phyloP scores from a whole-genome alignment of 2,113 vertebrate genomes.

The Phaethornis superciliosus region DNA sequence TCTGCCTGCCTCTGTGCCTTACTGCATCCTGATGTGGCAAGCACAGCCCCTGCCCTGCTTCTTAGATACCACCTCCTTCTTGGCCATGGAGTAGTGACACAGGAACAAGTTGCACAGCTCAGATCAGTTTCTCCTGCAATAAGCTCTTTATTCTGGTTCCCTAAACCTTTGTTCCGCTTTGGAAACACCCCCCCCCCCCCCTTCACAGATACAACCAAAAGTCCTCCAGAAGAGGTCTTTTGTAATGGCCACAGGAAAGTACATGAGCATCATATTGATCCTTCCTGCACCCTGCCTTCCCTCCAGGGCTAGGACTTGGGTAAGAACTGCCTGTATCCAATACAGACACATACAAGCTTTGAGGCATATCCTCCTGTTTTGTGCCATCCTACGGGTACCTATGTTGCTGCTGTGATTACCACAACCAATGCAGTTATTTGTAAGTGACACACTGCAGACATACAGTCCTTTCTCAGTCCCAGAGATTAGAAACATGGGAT shows the following conservation, averaged over 20 bases:
- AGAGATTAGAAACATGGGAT: neutral
- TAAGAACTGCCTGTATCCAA: neutral
- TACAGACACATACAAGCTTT: neutral
- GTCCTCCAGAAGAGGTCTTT: neutral
- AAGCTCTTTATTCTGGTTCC: neutral
- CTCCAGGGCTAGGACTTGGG: neutral
- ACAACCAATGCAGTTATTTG: neutral
- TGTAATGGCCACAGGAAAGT: neutral
- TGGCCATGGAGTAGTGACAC: neutral
- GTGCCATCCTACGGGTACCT: accelerated
- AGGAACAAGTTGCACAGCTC: neutral
- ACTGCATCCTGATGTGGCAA: neutral
- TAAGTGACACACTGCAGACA: neutral
- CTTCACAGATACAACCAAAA: neutral
- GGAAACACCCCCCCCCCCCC: neutral
- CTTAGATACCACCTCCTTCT: neutral
- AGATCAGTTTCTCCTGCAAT: neutral
- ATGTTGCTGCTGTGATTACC: neutral
- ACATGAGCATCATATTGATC: neutral
- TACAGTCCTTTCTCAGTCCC: accelerated
- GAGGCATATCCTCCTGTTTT: neutral
- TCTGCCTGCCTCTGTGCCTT: neutral
- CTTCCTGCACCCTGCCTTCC: neutral
- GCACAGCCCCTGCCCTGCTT: neutral
- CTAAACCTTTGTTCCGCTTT: neutral